Evolutionary conservation across 2,797 vertebrate species (phyloP).

Genomic region (Neostethus bicornis): DNA sequence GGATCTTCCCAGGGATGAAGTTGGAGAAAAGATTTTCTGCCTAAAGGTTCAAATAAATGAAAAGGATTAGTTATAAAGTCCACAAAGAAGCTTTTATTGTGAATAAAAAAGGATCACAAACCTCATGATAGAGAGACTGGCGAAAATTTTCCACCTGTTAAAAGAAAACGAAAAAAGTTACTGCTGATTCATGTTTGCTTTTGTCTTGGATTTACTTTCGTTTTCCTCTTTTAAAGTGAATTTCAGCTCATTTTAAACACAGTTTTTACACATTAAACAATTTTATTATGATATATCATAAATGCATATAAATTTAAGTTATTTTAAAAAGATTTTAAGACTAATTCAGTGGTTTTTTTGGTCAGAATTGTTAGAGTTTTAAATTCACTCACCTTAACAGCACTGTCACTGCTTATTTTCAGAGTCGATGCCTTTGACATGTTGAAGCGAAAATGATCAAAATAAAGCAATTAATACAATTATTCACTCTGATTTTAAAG

Average conservation of each 20-base stretch:
- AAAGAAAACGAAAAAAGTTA: background rate
- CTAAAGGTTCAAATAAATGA: slow-evolving; percentile 58
- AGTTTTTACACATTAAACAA: background rate
- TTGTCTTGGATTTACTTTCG: slow-evolving; percentile 49
- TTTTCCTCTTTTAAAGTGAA: slow-evolving; percentile 32
- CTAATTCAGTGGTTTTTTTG: background rate
- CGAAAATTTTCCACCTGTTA: slow-evolving; percentile 76
- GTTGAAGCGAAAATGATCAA: background rate
- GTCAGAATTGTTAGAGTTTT: background rate
- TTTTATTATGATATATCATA: too few relatives aligned
- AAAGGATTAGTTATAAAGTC: background rate
- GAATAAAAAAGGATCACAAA: slow-evolving; percentile 22
- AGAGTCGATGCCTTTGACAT: slow-evolving; percentile 62
- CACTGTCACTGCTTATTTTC: slow-evolving; percentile 56
- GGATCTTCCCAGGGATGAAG: slow-evolving; percentile 84
- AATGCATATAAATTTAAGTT: too few relatives aligned
- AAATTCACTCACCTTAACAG: slow-evolving; percentile 57
- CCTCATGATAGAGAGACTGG: slow-evolving; percentile 66
- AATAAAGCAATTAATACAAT: slow-evolving; percentile 1
- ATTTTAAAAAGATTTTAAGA: too few relatives aligned
- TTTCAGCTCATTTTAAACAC: slow-evolving; percentile 13
- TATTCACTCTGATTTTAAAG: background rate
- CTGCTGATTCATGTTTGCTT: slow-evolving; percentile 51
- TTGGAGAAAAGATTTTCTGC: slow-evolving; percentile 83
- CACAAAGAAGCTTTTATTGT: background rate